Conservation (phyloP, 2,797 vertebrate species). For the Atherinosoma microstoma region DNA sequence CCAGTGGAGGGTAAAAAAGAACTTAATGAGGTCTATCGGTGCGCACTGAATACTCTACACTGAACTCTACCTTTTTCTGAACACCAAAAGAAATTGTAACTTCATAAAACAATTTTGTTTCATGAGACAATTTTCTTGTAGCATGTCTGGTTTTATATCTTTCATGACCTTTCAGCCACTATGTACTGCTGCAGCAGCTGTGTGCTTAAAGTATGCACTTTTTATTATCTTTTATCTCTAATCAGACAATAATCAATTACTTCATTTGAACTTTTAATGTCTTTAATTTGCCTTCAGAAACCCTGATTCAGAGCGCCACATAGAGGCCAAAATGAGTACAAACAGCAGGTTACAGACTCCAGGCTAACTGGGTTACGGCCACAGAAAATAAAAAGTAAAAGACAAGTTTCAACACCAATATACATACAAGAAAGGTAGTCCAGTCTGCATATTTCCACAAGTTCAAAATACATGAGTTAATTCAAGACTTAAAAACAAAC, state of each 20-base stretch:
- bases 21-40: slow-evolving; percentile 66
- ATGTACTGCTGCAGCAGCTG: not conserved
- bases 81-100: slow-evolving; percentile 12
- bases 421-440: slow-evolving; percentile 29
- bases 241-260: slow-evolving; percentile 23
- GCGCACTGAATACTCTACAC: slow-evolving; percentile 43
- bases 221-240: not conserved
- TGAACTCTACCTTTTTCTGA: slow-evolving; percentile 31
- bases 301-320: slow-evolving; percentile 63
- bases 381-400: slow-evolving; percentile 38
- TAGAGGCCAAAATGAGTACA: slow-evolving; percentile 58
- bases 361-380: slow-evolving; percentile 33
- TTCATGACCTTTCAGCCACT: no score
- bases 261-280: slow-evolving; percentile 53
- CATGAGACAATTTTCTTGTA: not conserved
- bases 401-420: slow-evolving; percentile 29
- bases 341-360: slow-evolving; percentile 72
- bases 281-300: slow-evolving; percentile 75
- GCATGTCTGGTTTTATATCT: not conserved
- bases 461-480: slow-evolving; percentile 37
- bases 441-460: slow-evolving; percentile 41
- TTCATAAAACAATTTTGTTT: not conserved
- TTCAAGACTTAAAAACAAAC: slow-evolving; percentile 47
- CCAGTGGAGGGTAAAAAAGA: slow-evolving; percentile 65
- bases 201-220: not conserved